Base-by-base conservation (phyloP, 2,113 vertebrate genomes). In the Rana temporaria region DNA sequence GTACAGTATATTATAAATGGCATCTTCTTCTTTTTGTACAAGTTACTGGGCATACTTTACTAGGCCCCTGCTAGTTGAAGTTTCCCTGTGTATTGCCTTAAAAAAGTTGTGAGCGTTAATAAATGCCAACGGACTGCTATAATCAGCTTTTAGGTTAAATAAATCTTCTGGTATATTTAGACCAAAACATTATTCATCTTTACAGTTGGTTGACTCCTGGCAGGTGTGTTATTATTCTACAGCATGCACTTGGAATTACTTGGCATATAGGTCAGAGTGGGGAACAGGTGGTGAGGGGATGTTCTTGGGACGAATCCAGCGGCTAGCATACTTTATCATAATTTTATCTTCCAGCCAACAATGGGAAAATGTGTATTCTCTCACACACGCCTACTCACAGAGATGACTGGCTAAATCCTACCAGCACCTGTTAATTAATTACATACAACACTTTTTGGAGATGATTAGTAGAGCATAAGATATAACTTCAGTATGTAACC, bases 271-370 rank as follows among this genome's bases (percentile, higher is more conserved):
- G 24, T 20, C 59, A 60, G 38, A 55, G 26, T n/a, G 17, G 34
- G 71, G 32, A 38, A 74, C 71, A 60, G 71, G 19, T 59, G 69
- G 71, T 19, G n/a, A 56, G 4, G 26, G 52, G 71, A n/a, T 20
- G 24, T 34, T 30, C 26, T 57, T n/a, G 56, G 26, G 11, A 15
- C n/a, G 18, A 5, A 34, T 32, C 24, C 55, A 73, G 30, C 55
- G 30, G 70, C 30, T n/a, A 11, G 5, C 59, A 60, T 60, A 60
- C n/a, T 60, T 4, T n/a, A 20, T 20, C 19, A 20, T 60, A 42
- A 42, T 42, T 6, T 7, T 42, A 2, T 48, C 42, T 48, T 48
- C 9, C 42, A 2, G 42, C 42, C 42, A 48, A 48, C 2, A 48
- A 48, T 38, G 34, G 42, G 12, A 2, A 12, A 48, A 48, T 1